Evolutionary conservation across 2,113 vertebrate genomes (phyloP).

Genomic region (Podiceps cristatus): DNA sequence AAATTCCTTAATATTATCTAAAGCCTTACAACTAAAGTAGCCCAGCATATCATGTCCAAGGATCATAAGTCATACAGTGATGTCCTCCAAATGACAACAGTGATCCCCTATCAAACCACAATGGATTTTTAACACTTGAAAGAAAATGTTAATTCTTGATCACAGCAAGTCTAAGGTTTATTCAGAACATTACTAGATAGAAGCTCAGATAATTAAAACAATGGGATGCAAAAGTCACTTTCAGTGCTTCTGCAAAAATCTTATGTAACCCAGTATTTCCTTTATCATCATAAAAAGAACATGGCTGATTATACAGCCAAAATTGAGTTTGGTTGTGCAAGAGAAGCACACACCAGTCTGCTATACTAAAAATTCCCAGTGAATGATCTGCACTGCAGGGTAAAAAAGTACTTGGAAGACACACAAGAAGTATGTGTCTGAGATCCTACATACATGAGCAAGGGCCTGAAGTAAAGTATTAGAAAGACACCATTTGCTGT

Average conservation of each 20-base stretch:
- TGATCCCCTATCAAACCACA: not conserved
- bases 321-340: accelerated
- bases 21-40: not conserved
- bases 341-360: not conserved
- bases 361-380: not conserved
- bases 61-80: not conserved
- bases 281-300: not conserved
- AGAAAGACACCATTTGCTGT: not conserved
- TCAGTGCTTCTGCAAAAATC: not conserved
- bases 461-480: not conserved
- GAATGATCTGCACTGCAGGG: not conserved
- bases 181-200: not conserved
- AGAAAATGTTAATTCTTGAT: not conserved
- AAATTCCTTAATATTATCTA: not conserved
- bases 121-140: not conserved
- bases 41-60: accelerated
- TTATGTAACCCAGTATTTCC: not conserved
- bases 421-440: too few species aligned
- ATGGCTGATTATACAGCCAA: too few species aligned
- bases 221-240: not conserved
- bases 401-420: not conserved
- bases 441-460: not conserved
- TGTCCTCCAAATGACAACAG: not conserved
- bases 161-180: not conserved
- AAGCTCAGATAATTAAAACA: not conserved